Evolutionary conservation across 2,113 vertebrate species (phyloP).

Genomic region (Trochalopteron elliotii): DNA sequence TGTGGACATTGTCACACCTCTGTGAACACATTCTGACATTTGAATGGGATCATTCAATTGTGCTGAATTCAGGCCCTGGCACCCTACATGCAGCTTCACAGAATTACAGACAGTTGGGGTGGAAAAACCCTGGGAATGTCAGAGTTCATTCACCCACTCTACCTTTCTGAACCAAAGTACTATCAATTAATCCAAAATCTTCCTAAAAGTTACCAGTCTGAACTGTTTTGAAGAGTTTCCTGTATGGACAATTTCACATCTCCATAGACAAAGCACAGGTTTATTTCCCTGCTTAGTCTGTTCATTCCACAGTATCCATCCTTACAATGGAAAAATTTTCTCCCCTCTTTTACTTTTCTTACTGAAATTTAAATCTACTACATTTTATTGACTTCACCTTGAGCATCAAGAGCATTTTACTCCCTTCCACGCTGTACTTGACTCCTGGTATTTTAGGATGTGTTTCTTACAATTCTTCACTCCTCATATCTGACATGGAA

Average conservation of each 20-base stretch:
- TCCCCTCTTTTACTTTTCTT: not conserved
- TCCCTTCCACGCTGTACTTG: not conserved
- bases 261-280: not conserved
- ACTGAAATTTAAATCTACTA: not conserved
- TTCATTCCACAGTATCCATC: not conserved
- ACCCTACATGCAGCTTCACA: not conserved
- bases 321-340: not conserved
- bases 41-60: not conserved
- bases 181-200: not conserved
- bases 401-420: not conserved
- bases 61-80: not conserved
- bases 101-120: not conserved
- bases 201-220: not conserved
- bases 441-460: not conserved
- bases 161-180: not conserved
- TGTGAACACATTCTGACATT: not conserved
- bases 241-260: not conserved
- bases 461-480: not conserved
- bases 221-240: not conserved
- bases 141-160: not conserved
- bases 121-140: not conserved
- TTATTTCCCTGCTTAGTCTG: not conserved
- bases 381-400: rapidly evolving
- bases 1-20: not conserved
- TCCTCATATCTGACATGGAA: not conserved